A percentile compares a stretch with the other conserved stretches of the same genome.
phyloP scores from a whole-genome alignment of 2,797 vertebrate species.

The Thunnus albacares region DNA sequence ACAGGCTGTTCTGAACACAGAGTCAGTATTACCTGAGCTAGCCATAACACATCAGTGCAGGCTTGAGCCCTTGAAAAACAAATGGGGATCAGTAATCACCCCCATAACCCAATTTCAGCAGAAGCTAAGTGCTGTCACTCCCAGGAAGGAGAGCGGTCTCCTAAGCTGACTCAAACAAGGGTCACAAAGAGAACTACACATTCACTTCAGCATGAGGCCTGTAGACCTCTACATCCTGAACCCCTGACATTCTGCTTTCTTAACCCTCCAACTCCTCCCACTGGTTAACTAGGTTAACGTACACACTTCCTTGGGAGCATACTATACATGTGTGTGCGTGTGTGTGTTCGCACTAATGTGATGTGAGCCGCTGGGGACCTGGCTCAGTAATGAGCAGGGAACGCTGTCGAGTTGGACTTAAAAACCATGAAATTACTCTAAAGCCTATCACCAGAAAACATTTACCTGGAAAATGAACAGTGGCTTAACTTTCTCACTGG shows the following conservation, averaged over 20 bases:
- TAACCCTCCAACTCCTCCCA: conserved; percentile 40
- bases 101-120: conserved; percentile 71
- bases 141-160: conserved; percentile 44
- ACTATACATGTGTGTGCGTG: conserved; percentile 9
- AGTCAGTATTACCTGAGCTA: conserved; percentile 63
- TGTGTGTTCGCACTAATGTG: conserved; percentile 21
- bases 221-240: conserved; percentile 59
- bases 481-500: conserved; percentile 62
- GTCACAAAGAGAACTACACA: conserved; percentile 62
- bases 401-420: conserved; percentile 70
- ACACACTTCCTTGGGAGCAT: conserved; percentile 20
- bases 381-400: conserved; percentile 73
- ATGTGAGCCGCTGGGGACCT: conserved; percentile 46
- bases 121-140: conserved; percentile 58
- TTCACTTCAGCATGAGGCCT: conserved; percentile 57
- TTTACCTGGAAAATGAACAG: conserved; percentile 83
- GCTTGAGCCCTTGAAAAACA: conserved; percentile 71
- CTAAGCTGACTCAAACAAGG: conserved; percentile 44
- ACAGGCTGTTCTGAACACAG: conserved; percentile 46
- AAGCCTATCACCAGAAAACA: conserved; percentile 77
- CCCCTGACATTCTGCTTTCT: conserved; percentile 47
- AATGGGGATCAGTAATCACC: conserved; percentile 66
- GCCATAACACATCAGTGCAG: conserved; percentile 72
- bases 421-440: conserved; percentile 86
- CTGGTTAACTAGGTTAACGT: conserved; percentile 49